These are phyloP conservation scores for Heptranchias perlo DNA, from an alignment of 2,113 vertebrate genomes.

Conservation along the genomic window DNA sequence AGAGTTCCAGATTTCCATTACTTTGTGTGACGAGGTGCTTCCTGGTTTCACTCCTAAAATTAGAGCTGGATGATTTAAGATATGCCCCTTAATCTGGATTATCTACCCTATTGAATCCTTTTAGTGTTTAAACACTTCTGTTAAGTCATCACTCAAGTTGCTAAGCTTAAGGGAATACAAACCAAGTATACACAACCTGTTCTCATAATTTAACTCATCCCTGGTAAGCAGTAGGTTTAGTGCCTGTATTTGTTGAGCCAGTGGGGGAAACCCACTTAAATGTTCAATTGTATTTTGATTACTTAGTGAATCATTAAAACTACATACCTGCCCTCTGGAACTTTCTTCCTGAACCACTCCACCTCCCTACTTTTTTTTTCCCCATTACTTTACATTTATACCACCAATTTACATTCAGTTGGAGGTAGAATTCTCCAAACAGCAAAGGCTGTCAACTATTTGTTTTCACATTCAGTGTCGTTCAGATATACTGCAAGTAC, in stretches of 20 bases:
- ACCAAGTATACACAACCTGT: background rate
- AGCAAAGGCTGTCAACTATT: background rate
- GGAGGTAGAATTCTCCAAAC: background rate
- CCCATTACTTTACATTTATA: background rate
- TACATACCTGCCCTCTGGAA: background rate
- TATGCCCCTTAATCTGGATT: background rate
- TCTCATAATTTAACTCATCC: background rate
- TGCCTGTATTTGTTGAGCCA: background rate
- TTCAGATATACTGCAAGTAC: background rate
- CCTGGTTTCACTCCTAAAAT: background rate
- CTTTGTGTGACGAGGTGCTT: background rate
- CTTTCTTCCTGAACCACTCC: background rate
- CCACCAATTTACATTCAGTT: background rate
- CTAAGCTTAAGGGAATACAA: background rate
- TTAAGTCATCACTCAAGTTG: background rate
- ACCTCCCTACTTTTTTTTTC: background rate
- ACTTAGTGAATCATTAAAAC: background rate
- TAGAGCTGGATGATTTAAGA: no score
- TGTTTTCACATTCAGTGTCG: background rate
- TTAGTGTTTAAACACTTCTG: background rate
- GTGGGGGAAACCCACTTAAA: background rate
- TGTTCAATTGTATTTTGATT: background rate
- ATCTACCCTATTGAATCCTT: background rate
- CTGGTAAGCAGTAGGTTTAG: background rate
- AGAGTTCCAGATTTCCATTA: no score